Conservation (phyloP, 2,888 invertebrate genomes). For the Drosophila robusta region DNA sequence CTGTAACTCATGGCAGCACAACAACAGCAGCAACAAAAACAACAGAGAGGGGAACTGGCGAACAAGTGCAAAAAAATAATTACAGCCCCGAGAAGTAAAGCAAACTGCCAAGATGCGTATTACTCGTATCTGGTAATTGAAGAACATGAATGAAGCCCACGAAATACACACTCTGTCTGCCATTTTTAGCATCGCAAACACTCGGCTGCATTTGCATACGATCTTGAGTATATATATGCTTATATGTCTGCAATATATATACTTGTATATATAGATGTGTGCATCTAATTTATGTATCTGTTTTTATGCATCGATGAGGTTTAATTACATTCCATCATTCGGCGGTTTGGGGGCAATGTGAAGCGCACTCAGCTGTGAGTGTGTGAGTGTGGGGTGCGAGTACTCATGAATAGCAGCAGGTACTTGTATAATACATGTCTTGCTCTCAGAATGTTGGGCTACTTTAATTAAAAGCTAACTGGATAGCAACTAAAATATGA, state of each 20-base stretch:
- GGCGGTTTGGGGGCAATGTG: constrained; percentile 55
- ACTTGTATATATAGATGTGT: not conserved
- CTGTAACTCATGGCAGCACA: constrained; percentile 79
- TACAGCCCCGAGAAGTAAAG: constrained; percentile 31
- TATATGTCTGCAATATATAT: not conserved
- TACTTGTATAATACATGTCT: constrained; percentile 14
- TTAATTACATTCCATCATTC: constrained; percentile 81
- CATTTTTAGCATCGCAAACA: constrained; percentile 37
- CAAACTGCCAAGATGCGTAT: constrained; percentile 45
- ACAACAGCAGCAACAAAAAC: constrained; percentile 24
- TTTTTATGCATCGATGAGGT: constrained; percentile 79
- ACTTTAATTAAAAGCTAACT: not conserved
- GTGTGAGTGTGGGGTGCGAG: constrained; percentile 1
- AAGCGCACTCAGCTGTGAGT: constrained; percentile 51
- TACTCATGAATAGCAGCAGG: constrained; percentile 18
- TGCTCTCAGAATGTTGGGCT: constrained; percentile 16
- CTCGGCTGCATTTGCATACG: constrained; percentile 32
- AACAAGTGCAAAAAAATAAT: constrained; percentile 58
- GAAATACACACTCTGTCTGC: constrained; percentile 27
- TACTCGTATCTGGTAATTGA: constrained; percentile 55
- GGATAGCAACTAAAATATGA: too few relatives aligned
- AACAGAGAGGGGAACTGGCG: constrained; percentile 4
- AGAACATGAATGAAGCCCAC: constrained; percentile 63
- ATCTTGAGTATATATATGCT: constrained; percentile 1
- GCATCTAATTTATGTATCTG: constrained; percentile 33